Percentiles rank a stretch among this genome's conserved stretches.
phyloP scores from a whole-genome alignment of 2,797 vertebrate species.

The Menidia menidia region DNA sequence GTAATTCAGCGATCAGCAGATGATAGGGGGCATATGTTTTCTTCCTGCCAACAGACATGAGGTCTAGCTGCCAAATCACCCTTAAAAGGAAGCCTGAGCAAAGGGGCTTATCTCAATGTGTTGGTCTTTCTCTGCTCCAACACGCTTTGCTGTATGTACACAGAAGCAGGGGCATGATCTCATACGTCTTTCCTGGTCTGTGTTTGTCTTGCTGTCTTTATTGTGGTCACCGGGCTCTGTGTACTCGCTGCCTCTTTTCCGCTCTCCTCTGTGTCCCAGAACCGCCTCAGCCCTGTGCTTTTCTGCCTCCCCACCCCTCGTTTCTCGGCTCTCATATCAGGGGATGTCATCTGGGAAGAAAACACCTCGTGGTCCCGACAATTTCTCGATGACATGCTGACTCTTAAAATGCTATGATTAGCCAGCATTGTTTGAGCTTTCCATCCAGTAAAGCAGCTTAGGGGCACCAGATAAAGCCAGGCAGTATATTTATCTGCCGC shows the following conservation, averaged over 20 bases:
- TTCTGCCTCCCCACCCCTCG: constrained; percentile 39
- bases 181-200: constrained; percentile 74
- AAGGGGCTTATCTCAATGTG: constrained; percentile 76
- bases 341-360: constrained; percentile 64
- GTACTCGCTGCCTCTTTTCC: constrained; percentile 11
- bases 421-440: constrained; percentile 71
- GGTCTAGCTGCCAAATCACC: constrained; percentile 73
- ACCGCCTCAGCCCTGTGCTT: constrained; percentile 42
- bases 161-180: constrained; percentile 71
- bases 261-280: constrained; percentile 34
- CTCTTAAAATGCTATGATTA: constrained; percentile 73
- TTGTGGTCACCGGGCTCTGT: constrained; percentile 50
- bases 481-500: constrained; percentile 73
- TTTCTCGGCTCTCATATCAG: constrained; percentile 54
- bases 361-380: constrained; percentile 65
- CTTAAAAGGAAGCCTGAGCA: constrained; percentile 71
- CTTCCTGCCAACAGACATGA: constrained; percentile 69
- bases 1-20: constrained; percentile 72
- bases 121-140: constrained; percentile 73
- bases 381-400: constrained; percentile 60
- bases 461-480: constrained; percentile 72
- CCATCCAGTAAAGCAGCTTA: constrained; percentile 78
- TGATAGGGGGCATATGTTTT: constrained; percentile 67
- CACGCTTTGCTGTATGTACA: constrained; percentile 71
- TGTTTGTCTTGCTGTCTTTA: constrained; percentile 76